Evolutionary conservation across 2,888 invertebrate species (phyloP).

Genomic region (Clunio marinus): DNA sequence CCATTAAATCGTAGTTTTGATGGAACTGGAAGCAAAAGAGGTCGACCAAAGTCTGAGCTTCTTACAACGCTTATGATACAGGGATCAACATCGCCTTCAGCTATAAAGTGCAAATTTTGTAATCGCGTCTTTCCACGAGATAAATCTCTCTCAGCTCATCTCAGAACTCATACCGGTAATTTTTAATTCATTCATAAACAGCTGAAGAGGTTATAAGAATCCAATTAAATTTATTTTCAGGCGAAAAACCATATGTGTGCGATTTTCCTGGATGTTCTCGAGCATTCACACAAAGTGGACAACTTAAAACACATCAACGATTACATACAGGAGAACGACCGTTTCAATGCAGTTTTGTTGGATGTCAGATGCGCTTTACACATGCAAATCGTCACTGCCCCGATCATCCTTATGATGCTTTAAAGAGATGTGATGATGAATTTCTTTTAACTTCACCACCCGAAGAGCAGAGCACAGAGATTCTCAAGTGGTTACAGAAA

Average conservation of each 20-base stretch:
- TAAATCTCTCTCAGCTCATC: conserved; percentile 68
- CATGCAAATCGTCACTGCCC: conserved; percentile 73
- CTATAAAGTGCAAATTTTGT: conserved; percentile 67
- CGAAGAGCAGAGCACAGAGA: conserved; percentile 53
- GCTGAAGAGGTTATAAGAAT: conserved; percentile 27
- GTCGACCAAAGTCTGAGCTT: conserved; percentile 67
- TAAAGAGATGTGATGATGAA: conserved; percentile 55
- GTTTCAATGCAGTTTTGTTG: conserved; percentile 61
- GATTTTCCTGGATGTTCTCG: conserved; percentile 68
- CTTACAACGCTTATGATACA: conserved; percentile 64
- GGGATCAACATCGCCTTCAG: conserved; percentile 64
- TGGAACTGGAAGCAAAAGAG: conserved; percentile 44
- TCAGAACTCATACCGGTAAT: conserved; percentile 61
- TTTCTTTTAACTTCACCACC: conserved; percentile 53
- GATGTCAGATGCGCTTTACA: conserved; percentile 65
- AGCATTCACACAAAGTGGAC: conserved; percentile 72
- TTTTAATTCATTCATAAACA: not conserved
- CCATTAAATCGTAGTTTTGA: conserved; percentile 31
- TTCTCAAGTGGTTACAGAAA: conserved; percentile 55
- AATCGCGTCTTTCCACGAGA: conserved; percentile 70
- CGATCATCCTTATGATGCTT: conserved; percentile 62
- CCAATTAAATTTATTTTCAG: conserved; percentile 48
- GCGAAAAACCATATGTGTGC: conserved; percentile 69
- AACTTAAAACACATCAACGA: conserved; percentile 71
- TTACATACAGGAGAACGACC: conserved; percentile 66